Evolutionary conservation across 2,888 invertebrate genomes (phyloP).

Genomic region (Agrochola circellaris): DNA sequence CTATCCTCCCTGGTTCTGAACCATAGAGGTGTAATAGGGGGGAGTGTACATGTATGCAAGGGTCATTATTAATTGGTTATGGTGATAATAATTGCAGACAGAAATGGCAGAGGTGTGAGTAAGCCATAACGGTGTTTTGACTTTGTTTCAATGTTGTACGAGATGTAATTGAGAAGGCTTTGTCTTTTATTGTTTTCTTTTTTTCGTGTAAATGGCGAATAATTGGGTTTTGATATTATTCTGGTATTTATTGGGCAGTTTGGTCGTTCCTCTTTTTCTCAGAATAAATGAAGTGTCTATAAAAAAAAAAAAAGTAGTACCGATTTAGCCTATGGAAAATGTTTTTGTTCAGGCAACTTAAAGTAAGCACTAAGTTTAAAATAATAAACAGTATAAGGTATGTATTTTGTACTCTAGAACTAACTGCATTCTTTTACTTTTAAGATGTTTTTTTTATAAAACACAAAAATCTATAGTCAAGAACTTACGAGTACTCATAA

Average conservation of each 20-base stretch:
- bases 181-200: constrained; percentile 40
- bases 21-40: constrained; percentile 31
- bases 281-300: background rate
- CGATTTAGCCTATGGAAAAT: background rate
- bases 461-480: background rate
- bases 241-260: constrained; percentile 4
- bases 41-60: constrained; percentile 41
- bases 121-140: constrained; percentile 82
- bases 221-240: constrained; percentile 30
- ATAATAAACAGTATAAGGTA: background rate
- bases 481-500: background rate
- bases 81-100: constrained; percentile 79
- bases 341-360: background rate
- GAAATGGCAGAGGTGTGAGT: constrained; percentile 82
- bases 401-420: background rate
- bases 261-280: background rate
- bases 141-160: constrained; percentile 67
- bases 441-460: background rate
- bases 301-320: background rate
- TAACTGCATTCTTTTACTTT: background rate
- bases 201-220: constrained; percentile 28
- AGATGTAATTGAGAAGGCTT: constrained; percentile 56
- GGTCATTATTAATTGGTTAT: constrained; percentile 73
- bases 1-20: constrained; percentile 45
- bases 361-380: background rate